Base-by-base conservation (phyloP, 2,888 invertebrate genomes). In the Bombylius discolor region DNA sequence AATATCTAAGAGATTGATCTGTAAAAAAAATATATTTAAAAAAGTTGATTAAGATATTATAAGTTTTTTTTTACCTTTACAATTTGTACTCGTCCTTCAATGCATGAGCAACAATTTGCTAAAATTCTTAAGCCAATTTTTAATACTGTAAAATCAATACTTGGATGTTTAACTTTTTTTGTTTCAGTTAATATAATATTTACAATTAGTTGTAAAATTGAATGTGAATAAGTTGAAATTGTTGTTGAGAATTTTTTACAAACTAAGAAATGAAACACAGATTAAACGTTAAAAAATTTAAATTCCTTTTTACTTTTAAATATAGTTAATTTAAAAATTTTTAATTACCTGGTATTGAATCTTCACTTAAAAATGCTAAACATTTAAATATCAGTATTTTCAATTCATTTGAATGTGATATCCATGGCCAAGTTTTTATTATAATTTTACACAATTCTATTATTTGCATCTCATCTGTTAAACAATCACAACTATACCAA, bases 391-490 rank as follows among this genome's bases (percentile, higher is more conserved):
- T 62, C 6, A 65, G 56, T 7, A 61, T 56, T 47, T 68, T 68
- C 4, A 73, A 61, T 9, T 66, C 62, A 3, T 52, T 51, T n/a
- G 72, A 71, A 47, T 71, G 66, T 9, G 63, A 64, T 8, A 68
- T 58, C 73, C 73, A 74, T 2, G 71, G 67, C 73, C 73, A 73
- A 4, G 69, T 53, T 42, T 66, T 63, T 4, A 70, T 56, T 3
- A 69, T 46, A 4, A 69, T 54, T 42, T 65, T 67, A 3, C 65
- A 59, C 2, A 69, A 49, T 4, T 63, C 56, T 7, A 14, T 31
- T 5, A 61, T 67, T 51, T 67, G 62, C 0, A 52, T 33, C 32
- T 68, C 62, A 39, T 71, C 65, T 0, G 58, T 63, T 11, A 73
- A 64, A 4, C 65, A 59, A 33, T 66, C 63, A 2, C 64, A 60